Conservation (phyloP, 2,113 vertebrate species). For the Poeciliopsis retropinna region DNA sequence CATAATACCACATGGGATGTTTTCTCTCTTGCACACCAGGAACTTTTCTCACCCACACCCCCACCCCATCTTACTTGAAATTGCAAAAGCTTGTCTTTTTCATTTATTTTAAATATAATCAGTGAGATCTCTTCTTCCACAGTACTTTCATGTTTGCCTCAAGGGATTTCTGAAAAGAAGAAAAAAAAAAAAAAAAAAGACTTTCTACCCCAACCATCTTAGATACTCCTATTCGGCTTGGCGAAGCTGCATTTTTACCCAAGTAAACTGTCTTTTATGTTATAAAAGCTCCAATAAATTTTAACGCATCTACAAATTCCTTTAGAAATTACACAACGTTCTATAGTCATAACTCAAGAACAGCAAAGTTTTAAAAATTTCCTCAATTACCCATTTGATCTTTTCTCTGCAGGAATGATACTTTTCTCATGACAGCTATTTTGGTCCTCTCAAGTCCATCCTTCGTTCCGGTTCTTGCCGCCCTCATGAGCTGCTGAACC, state of each 20-base stretch:
- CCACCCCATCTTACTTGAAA: conserved; percentile 20
- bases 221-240: conserved; percentile 28
- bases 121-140: conserved; percentile 40
- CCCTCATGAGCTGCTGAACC: conserved; percentile 97
- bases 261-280: conserved; percentile 30
- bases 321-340: conserved; percentile 25
- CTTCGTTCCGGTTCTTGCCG: conserved; percentile 91
- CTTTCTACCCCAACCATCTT: conserved; percentile 33
- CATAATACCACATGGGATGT: background rate
- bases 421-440: conserved; percentile 91
- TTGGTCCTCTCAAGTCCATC: conserved; percentile 95
- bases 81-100: conserved; percentile 27
- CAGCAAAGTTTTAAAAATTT: conserved; percentile 18
- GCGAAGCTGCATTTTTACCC: conserved; percentile 32
- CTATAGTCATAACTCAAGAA: conserved; percentile 19
- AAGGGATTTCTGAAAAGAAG: conserved; percentile 43
- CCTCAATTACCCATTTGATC: conserved; percentile 82
- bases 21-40: conserved; percentile 5
- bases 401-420: conserved; percentile 91
- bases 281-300: conserved; percentile 30
- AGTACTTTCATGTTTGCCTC: conserved; percentile 38
- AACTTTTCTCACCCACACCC: conserved; percentile 12
- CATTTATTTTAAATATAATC: conserved; percentile 47
- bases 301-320: conserved; percentile 14
- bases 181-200: conserved; percentile 10